phyloP scores from a whole-genome alignment of 2,888 invertebrate species.

The Ganaspis brasiliensis region DNA sequence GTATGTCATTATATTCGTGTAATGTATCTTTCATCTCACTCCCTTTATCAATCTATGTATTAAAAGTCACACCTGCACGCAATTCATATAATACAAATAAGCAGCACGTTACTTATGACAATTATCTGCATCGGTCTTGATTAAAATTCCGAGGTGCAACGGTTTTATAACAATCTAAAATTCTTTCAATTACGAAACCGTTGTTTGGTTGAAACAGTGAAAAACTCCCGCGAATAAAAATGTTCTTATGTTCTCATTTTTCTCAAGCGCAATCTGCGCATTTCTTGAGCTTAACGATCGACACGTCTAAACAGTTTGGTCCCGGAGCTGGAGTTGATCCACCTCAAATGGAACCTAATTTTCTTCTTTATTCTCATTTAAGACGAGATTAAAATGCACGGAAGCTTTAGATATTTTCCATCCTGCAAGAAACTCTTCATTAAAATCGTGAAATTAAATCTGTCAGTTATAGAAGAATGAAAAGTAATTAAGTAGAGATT shows the following conservation, averaged over 20 bases:
- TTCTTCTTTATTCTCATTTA: constrained; percentile 34
- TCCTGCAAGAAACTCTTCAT: constrained; percentile 39
- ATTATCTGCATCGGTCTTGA: constrained; percentile 52
- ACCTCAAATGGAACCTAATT: constrained; percentile 4
- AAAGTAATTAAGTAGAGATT: neutral
- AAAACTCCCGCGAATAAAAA: constrained; percentile 63
- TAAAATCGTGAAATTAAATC: constrained; percentile 16
- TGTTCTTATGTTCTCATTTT: neutral
- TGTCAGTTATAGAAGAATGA: constrained; percentile 2
- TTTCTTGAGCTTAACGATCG: constrained; percentile 24
- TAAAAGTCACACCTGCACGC: constrained; percentile 64
- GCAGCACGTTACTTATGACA: constrained; percentile 46
- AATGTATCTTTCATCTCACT: constrained; percentile 61
- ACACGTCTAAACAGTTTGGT: constrained; percentile 13
- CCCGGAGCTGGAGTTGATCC: constrained; percentile 21
- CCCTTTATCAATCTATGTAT: constrained; percentile 60
- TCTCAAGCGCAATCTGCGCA: neutral
- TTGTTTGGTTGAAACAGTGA: constrained; percentile 54
- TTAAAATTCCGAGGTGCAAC: constrained; percentile 47
- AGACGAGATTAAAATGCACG: constrained; percentile 41
- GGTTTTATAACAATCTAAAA: constrained; percentile 44
- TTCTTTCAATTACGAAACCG: constrained; percentile 58
- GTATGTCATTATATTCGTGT: constrained; percentile 47
- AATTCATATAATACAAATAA: constrained; percentile 60
- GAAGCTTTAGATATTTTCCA: constrained; percentile 37